Evolutionary conservation across 2,797 vertebrate species (phyloP).

Genomic region (Setipinna tenuifilis): DNA sequence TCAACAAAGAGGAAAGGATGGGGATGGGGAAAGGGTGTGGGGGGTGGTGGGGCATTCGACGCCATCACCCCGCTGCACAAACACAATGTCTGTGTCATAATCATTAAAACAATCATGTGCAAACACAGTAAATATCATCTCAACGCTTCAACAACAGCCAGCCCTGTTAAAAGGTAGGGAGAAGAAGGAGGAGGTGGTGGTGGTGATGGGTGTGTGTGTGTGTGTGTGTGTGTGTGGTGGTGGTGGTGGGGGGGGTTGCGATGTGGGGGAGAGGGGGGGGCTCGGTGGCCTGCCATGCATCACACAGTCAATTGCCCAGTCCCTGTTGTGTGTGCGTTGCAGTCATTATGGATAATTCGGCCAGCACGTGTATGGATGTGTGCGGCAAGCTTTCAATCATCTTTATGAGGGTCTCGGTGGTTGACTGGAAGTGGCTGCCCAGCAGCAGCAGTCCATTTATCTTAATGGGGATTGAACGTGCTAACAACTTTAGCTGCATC

Average conservation of each 20-base stretch:
- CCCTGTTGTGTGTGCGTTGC: constrained; percentile 20
- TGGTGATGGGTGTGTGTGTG: constrained; percentile 28
- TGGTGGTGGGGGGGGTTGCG: not conserved
- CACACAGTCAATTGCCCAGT: constrained; percentile 13
- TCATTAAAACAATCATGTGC: constrained; percentile 45
- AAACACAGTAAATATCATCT: constrained; percentile 41
- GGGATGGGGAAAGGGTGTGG: not conserved
- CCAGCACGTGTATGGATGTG: constrained; percentile 47
- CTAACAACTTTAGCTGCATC: constrained; percentile 42
- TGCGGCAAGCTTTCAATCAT: constrained; percentile 58
- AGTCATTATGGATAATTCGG: constrained; percentile 59
- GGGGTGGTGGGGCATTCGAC: not conserved
- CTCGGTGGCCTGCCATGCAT: not conserved
- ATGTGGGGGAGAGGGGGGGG: not conserved
- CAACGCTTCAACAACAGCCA: constrained; percentile 35
- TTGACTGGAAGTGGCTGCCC: constrained; percentile 27
- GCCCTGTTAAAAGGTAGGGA: constrained; percentile 37
- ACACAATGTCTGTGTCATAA: constrained; percentile 43
- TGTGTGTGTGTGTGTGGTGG: constrained; percentile 20
- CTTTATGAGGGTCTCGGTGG: constrained; percentile 45
- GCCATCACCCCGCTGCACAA: constrained; percentile 46
- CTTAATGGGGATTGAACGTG: constrained; percentile 54
- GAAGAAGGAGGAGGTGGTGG: constrained; percentile 29
- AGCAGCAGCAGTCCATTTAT: constrained; percentile 51
- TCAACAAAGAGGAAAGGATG: not conserved